Base-by-base conservation (phyloP, 2,113 vertebrate species). In the Rallus limicola region DNA sequence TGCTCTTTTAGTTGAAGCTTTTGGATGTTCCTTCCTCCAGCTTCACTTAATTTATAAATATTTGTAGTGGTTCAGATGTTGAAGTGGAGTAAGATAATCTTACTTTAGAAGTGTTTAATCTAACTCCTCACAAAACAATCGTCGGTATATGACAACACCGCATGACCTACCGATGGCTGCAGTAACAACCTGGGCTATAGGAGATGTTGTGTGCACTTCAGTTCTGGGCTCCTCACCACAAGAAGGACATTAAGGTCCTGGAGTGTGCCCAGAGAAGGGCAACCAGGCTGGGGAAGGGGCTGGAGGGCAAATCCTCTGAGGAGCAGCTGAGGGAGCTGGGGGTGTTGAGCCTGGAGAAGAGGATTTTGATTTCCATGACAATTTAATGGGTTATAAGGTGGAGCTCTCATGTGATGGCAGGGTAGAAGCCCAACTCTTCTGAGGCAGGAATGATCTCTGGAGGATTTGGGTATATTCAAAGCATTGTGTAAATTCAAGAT, bases 21-120 rank as follows among this genome's bases (percentile, higher is more conserved):
- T 34, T 80, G 40, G 59, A 71, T 71, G 31, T 34, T 88, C 58
- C 68, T 81, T 80, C n/a, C 67, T 65, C 55, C 50, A 65, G 24
- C 55, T 58, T 48, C 31, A 16, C n/a, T 78, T 52, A 36, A 63
- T 77, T 83, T 70, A 67, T 82, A 93, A 91, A 90, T 95, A 87
- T 93, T 88, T 91, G 56, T 31, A 83, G 65, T 60, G 59, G 42
- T 93, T 95, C 92, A 63, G 78, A 80, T 69, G 74, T 62, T 80
- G 67, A 90, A 82, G 40, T 70, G 36, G 59, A 88, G 20, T 76
- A 44, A 89, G 72, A 84, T 44, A 38, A 72, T 76, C 68, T 83
- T 74, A 29, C 50, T 90, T 88, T 13, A 56, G 58, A 71, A 91
- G 52, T 1, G 6, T 21, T 72, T 58, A 64, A 80, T 69, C 3